Base-by-base conservation (phyloP, 2,888 invertebrate genomes). In the Cinara cedri region DNA sequence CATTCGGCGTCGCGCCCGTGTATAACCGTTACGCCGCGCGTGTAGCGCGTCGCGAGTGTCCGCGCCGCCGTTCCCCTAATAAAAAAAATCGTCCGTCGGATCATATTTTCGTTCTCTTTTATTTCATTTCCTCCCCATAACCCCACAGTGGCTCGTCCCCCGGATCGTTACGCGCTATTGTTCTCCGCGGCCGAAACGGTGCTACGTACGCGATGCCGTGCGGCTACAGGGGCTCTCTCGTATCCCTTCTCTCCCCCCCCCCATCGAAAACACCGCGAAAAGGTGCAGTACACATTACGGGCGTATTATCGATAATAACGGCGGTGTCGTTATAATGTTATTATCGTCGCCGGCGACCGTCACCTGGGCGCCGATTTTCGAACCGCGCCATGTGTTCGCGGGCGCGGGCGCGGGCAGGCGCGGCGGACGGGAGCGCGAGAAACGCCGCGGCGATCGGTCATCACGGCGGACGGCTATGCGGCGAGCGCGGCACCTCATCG, bases 141-240 rank as follows among this genome's bases (percentile, higher is more conserved):
- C n/a, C n/a, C n/a, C n/a, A n/a, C n/a, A n/a, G n/a, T n/a, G n/a
- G n/a, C n/a, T n/a, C n/a, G 16, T 55, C 66, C 46, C 19, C 19
- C 21, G 14, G 66, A 78, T 78, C 76, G 76, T 78, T 78, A 78
- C 68, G 68, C 16, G 42, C 34, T 68, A 78, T 78, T 78, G 76
- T 78, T 78, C 68, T n/a, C 42, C 24, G 55, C n/a, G n/a, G n/a
- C n/a, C n/a, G n/a, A n/a, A n/a, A n/a, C n/a, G n/a, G n/a, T n/a
- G n/a, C n/a, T n/a, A n/a, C n/a, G n/a, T n/a, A n/a, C n/a, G n/a
- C n/a, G n/a, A n/a, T n/a, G n/a, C n/a, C n/a, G n/a, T n/a, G n/a
- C n/a, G n/a, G n/a, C n/a, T n/a, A n/a, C n/a, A n/a, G n/a, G n/a
- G n/a, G n/a, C n/a, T n/a, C n/a, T n/a, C n/a, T n/a, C n/a, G n/a